Base-by-base conservation (phyloP, 2,797 vertebrate genomes). In the Heteromormyrus szaboi region DNA sequence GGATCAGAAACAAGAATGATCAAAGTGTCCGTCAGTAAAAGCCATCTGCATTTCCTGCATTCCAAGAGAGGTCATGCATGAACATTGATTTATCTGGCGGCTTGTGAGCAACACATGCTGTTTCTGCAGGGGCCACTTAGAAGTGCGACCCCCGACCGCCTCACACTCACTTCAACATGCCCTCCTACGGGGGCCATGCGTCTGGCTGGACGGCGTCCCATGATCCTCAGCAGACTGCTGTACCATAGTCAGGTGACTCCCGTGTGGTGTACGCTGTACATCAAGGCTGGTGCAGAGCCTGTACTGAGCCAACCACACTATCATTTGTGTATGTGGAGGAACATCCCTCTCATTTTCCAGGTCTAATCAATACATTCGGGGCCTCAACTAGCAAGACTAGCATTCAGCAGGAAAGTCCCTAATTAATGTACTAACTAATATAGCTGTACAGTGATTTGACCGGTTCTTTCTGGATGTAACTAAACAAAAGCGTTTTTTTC, bases 1-100 rank as follows among this genome's bases (percentile, higher is more conserved):
- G 25, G n/a, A 48, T 14, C 5, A 4, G 22, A 50, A 65, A 68
- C n/a, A 2, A 87, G 90, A 91, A 91, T 93, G 93, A 95, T 95
- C 92, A 92, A 89, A 90, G 91, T 93, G 92, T 94, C 92, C 91
- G 92, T 92, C 92, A 93, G 93, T 93, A 91, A 92, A 17, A 93
- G 87, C 89, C n/a, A 93, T 93, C 94, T 94, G 92, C 91, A 94
- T 95, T 93, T 93, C 91, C 91, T 91, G 91, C 91, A 94, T 94
- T 93, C 92, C 90, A 92, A 91, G 90, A 92, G 92, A 92, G 91
- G 91, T 90, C 86, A 88, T 90, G 89, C 91, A 90, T 87, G 89
- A 93, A 88, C 93, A 92, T 94, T 89, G 94, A 93, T 94, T 91
- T 89, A 85, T 91, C 90, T 88, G 37, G 56, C 7, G n/a, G 17